phyloP scores from a whole-genome alignment of 2,797 vertebrate species.

The Dallia pectoralis region DNA sequence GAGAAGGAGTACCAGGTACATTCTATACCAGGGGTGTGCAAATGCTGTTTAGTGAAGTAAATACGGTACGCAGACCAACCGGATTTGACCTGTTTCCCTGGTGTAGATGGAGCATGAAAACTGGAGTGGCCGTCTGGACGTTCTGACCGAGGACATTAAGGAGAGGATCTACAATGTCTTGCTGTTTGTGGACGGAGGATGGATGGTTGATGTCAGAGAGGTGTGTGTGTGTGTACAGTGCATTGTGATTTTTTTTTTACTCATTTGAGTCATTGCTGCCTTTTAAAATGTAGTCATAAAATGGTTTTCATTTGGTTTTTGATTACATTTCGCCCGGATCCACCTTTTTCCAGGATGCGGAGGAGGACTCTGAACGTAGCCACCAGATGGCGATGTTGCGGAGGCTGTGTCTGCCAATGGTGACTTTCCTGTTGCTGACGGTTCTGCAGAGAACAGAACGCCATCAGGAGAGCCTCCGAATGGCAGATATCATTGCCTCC shows the following conservation, averaged over 20 bases:
- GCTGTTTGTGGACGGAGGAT: constrained; percentile 95
- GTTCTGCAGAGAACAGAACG: constrained; percentile 88
- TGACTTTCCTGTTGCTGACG: constrained; percentile 88
- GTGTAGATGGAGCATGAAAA: constrained; percentile 77
- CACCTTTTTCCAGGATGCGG: constrained; percentile 73
- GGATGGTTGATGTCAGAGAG: constrained; percentile 97
- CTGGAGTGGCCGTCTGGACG: constrained; percentile 87
- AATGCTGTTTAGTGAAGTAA: too few relatives aligned
- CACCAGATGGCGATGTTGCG: constrained; percentile 88
- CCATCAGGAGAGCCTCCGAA: constrained; percentile 90
- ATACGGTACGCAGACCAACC: too few relatives aligned
- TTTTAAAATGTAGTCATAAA: too few relatives aligned
- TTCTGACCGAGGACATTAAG: constrained; percentile 89
- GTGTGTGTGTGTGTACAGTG: constrained; percentile 56
- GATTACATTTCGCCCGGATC: too few relatives aligned
- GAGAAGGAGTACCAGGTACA: constrained; percentile 89
- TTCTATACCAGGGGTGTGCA: neutral
- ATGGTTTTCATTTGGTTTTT: too few relatives aligned
- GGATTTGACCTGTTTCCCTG: neutral
- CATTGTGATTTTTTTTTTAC: too few relatives aligned
- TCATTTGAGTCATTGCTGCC: too few relatives aligned
- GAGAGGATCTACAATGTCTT: constrained; percentile 98
- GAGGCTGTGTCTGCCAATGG: constrained; percentile 87
- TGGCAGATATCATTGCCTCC: constrained; percentile 89
- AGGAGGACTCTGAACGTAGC: constrained; percentile 82